Conservation (phyloP, 2,888 invertebrate species). For the Ophonus ardosiacus region DNA sequence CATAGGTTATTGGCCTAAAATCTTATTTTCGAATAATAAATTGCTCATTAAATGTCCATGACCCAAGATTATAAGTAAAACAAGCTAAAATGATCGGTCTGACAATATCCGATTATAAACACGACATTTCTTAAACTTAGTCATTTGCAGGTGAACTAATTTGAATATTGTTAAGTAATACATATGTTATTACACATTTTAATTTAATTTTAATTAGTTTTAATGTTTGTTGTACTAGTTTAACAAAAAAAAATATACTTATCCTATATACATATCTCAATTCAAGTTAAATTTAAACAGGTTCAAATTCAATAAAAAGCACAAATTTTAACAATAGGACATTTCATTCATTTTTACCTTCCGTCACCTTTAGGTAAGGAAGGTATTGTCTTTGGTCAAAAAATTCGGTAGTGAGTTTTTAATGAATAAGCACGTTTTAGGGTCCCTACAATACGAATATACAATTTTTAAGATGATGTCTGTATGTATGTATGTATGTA, state of each 20-base stretch:
- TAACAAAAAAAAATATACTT: not conserved
- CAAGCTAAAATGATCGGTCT: constrained; percentile 15
- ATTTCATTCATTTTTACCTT: too few relatives aligned
- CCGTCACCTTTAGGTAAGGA: too few relatives aligned
- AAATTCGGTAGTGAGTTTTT: too few relatives aligned
- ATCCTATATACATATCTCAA: too few relatives aligned
- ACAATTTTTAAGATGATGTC: too few relatives aligned
- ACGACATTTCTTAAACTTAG: not conserved
- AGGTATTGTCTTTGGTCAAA: too few relatives aligned
- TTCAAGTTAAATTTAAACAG: too few relatives aligned
- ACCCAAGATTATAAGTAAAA: constrained; percentile 14
- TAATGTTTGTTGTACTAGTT: not conserved
- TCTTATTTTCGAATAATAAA: constrained; percentile 45
- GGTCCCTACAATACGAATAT: too few relatives aligned
- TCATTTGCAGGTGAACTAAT: constrained; percentile 13
- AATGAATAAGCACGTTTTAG: too few relatives aligned
- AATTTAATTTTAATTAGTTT: not conserved
- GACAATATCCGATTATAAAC: constrained; percentile 20
- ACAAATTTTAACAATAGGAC: too few relatives aligned
- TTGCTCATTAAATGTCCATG: constrained; percentile 30
- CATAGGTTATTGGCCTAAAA: constrained; percentile 37
- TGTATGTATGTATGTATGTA: too few relatives aligned
- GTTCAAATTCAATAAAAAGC: too few relatives aligned
- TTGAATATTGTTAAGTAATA: not conserved
- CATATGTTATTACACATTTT: not conserved